Percentiles rank a stretch among this genome's conserved stretches.
Evolutionary conservation across 2,113 vertebrate genomes (phyloP).

Genomic region (Tichodroma muraria): DNA sequence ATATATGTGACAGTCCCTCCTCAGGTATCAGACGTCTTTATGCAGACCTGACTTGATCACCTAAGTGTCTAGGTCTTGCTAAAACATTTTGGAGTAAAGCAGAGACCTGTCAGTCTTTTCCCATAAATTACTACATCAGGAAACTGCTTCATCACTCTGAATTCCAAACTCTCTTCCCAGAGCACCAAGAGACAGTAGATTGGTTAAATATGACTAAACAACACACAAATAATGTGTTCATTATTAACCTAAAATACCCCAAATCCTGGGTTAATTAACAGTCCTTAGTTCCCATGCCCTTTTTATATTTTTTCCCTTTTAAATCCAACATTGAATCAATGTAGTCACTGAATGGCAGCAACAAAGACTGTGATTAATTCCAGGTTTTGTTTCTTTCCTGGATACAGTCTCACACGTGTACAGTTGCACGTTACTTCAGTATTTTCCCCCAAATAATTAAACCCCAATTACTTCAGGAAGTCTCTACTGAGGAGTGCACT

Average conservation of each 20-base stretch:
- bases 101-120: neutral
- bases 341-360: neutral
- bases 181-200: neutral
- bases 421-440: neutral
- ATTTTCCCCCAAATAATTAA: neutral
- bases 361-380: neutral
- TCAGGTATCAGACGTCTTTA: neutral
- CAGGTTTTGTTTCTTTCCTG: neutral
- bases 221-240: neutral
- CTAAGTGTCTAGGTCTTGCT: neutral
- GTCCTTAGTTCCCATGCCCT: fast-evolving
- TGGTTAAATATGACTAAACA: neutral
- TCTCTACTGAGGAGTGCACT: neutral
- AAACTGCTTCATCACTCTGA: neutral
- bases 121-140: neutral
- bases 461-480: neutral
- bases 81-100: neutral
- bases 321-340: neutral
- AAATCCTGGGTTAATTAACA: neutral
- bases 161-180: neutral
- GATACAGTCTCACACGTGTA: neutral
- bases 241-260: neutral
- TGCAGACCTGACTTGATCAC: neutral
- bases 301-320: neutral
- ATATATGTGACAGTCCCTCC: neutral